These are phyloP conservation scores for Furcifer pardalis DNA, from an alignment of 2,797 vertebrate species.

Conservation along the genomic window DNA sequence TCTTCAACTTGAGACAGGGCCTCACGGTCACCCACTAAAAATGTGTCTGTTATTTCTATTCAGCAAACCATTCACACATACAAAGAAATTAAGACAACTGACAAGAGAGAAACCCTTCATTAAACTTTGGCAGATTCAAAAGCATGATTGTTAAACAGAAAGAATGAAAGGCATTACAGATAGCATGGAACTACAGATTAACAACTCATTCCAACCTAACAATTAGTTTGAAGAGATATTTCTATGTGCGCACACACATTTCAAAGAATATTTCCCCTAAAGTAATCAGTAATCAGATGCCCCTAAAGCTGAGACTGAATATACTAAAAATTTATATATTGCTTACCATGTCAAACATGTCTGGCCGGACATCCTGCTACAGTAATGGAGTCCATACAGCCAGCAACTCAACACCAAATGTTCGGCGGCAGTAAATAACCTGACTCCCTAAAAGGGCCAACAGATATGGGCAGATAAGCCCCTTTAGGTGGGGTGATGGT, in stretches of 20 bases:
- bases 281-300: not conserved
- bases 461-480: no score
- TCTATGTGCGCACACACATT: not conserved
- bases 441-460: no score
- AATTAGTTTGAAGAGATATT: not conserved
- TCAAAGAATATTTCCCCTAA: not conserved
- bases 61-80: conserved; percentile 51
- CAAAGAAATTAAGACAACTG: conserved; percentile 57
- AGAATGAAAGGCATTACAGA: not conserved
- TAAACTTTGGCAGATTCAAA: conserved; percentile 60
- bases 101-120: conserved; percentile 44
- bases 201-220: not conserved
- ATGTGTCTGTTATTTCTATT: conserved; percentile 62
- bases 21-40: conserved; percentile 35
- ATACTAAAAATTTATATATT: not conserved
- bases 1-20: conserved; percentile 33
- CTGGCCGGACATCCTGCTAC: no score
- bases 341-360: not conserved
- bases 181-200: not conserved
- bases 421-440: no score
- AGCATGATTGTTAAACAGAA: conserved; percentile 50
- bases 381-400: no score
- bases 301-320: no score
- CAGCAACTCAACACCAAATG: no score
- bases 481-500: no score